phyloP scores from a whole-genome alignment of 2,113 vertebrate species.

The Melanerpes aurifrons region DNA sequence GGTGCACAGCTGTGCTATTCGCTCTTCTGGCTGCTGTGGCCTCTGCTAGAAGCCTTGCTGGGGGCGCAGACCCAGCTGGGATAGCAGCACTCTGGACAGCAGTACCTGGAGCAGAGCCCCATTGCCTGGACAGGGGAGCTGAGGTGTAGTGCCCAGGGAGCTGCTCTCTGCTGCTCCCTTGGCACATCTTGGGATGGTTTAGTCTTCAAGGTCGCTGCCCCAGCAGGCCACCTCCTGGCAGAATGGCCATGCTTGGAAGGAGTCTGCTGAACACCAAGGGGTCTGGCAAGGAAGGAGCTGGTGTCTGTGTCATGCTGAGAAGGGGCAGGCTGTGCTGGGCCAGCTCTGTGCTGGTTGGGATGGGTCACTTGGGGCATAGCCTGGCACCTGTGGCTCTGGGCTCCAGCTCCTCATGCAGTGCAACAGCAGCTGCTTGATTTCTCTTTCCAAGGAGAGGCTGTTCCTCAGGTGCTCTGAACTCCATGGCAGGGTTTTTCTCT shows the following conservation, averaged over 20 bases:
- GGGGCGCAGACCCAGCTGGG: neutral
- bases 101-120: conserved; percentile 32
- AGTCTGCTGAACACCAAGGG: neutral
- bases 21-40: neutral
- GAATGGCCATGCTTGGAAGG: neutral
- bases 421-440: neutral
- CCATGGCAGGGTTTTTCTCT: neutral
- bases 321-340: fast-evolving
- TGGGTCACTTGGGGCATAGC: neutral
- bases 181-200: conserved; percentile 39
- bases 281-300: neutral
- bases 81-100: neutral
- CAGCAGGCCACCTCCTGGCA: neutral
- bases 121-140: neutral
- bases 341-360: neutral
- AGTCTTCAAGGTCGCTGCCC: neutral
- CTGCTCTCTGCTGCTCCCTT: neutral
- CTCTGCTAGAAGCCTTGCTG: neutral
- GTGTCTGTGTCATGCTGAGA: neutral
- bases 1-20: neutral
- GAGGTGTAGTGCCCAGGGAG: neutral
- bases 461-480: neutral
- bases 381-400: neutral
- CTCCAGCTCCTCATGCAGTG: neutral
- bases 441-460: neutral